phyloP scores from a whole-genome alignment of 2,888 invertebrate genomes.

The Loripinus fragilis region DNA sequence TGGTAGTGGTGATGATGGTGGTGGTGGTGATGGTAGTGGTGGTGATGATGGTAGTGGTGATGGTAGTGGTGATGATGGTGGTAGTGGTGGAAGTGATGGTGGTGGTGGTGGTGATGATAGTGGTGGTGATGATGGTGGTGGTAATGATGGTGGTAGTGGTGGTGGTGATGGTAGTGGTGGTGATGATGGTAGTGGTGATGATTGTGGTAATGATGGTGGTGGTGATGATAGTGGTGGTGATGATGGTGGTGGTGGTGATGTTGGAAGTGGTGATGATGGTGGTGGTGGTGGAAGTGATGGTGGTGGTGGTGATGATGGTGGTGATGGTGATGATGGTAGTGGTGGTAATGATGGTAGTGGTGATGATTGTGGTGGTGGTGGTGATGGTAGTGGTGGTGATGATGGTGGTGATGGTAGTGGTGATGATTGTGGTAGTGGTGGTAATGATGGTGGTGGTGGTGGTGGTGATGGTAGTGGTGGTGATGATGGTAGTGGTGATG shows the following conservation, averaged over 20 bases:
- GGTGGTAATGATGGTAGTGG: neutral
- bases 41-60: neutral
- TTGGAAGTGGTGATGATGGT: neutral
- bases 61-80: constrained; percentile 19
- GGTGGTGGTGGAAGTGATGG: neutral
- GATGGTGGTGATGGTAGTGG: neutral
- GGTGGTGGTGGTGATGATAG: neutral
- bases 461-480: neutral
- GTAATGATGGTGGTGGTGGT: neutral
- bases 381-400: neutral
- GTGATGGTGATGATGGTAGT: neutral
- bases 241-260: neutral
- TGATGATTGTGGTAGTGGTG: neutral
- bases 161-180: neutral
- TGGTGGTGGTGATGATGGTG: neutral
- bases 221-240: neutral
- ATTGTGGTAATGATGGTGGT: too few species aligned
- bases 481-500: neutral
- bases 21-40: neutral
- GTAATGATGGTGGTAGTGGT: constrained; percentile 3
- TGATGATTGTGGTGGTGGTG: neutral
- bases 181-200: too few species aligned
- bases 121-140: neutral
- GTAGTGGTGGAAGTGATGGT: too few species aligned
- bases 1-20: constrained; percentile 9